Evolutionary conservation across 64 coral and sea anemone species (phyloP).

Genomic region (Pocillopora verrucosa): DNA sequence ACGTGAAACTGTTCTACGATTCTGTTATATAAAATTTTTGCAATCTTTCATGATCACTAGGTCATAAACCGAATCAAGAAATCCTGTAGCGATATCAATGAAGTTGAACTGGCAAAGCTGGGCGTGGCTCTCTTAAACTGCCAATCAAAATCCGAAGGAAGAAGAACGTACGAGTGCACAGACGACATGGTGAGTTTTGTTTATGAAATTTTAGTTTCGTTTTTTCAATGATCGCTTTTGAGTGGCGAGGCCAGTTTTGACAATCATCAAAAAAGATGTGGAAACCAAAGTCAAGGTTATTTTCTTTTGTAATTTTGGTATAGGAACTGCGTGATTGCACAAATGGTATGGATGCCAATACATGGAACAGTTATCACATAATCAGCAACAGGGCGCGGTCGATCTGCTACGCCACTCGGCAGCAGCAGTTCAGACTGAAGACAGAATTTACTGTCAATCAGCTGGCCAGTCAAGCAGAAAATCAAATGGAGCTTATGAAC

Average conservation of each 20-base stretch:
- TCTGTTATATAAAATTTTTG: too few relatives aligned
- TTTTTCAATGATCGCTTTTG: neutral
- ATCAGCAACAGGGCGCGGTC: slow-evolving; percentile 73
- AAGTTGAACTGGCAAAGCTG: slow-evolving; percentile 94
- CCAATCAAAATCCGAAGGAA: slow-evolving; percentile 92
- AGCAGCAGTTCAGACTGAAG: slow-evolving; percentile 70
- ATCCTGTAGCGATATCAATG: slow-evolving; percentile 89
- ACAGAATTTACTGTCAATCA: slow-evolving; percentile 74
- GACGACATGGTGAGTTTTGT: slow-evolving; percentile 82
- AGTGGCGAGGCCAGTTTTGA: neutral
- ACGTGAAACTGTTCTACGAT: too few relatives aligned
- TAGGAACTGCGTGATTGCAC: slow-evolving; percentile 58
- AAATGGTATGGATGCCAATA: slow-evolving; percentile 47
- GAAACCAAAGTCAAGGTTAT: too few relatives aligned
- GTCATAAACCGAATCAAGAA: slow-evolving; percentile 92
- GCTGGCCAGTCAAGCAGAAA: slow-evolving; percentile 55
- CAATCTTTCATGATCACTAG: neutral
- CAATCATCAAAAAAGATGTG: neutral
- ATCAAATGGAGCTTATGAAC: slow-evolving; percentile 57
- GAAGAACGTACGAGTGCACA: slow-evolving; percentile 73
- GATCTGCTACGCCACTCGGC: slow-evolving; percentile 65
- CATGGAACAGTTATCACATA: slow-evolving; percentile 83
- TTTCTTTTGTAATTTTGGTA: neutral
- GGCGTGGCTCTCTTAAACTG: slow-evolving; percentile 92
- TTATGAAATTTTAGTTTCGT: neutral